phyloP scores from a whole-genome alignment of 2,113 vertebrate genomes.

The Crotalus horridus region DNA sequence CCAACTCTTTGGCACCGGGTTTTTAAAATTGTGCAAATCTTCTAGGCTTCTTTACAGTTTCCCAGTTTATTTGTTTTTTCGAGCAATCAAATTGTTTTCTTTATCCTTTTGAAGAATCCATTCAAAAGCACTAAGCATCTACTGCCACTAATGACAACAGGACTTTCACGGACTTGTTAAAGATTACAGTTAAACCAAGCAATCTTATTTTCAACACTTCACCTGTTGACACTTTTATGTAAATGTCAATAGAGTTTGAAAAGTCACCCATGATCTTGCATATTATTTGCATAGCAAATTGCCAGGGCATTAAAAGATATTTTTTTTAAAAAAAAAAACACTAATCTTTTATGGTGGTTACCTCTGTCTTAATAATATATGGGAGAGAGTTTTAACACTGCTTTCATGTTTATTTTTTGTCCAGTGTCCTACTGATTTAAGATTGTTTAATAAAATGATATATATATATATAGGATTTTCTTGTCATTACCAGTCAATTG shows the following conservation, averaged over 20 bases:
- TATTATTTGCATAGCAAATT: neutral
- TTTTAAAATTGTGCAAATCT: neutral
- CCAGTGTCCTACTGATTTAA: too few species aligned
- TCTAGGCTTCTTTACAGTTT: neutral
- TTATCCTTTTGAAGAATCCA: neutral
- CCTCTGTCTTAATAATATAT: neutral
- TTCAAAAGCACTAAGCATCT: neutral
- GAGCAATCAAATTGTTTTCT: neutral
- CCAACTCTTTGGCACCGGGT: neutral
- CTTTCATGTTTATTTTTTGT: too few species aligned
- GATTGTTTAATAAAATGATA: too few species aligned
- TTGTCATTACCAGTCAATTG: neutral
- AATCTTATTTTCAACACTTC: neutral
- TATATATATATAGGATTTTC: neutral
- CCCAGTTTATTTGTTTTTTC: neutral
- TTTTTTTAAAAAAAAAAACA: too few species aligned
- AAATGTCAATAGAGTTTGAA: neutral
- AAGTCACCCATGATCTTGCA: neutral
- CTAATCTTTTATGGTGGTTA: neutral
- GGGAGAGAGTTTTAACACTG: too few species aligned
- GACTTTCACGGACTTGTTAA: neutral
- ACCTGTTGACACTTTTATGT: neutral
- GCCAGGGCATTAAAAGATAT: neutral
- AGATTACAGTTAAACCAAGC: neutral
- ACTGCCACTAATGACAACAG: neutral